These are phyloP conservation scores for Muscicapa striata DNA, from an alignment of 2,797 vertebrate species.

Conservation along the genomic window DNA sequence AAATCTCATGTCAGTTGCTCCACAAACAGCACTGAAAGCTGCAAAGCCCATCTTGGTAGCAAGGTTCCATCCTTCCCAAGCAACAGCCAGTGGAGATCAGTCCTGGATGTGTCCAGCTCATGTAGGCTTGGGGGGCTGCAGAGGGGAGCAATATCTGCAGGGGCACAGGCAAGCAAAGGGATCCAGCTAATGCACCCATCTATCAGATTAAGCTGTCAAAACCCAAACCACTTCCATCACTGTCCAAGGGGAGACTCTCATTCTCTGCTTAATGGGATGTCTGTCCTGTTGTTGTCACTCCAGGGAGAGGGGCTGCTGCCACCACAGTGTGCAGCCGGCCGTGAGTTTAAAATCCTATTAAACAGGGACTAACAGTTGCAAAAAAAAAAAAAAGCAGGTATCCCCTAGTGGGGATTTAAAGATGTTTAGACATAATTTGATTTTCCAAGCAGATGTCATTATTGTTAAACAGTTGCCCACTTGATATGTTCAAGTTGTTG, in stretches of 20 bases:
- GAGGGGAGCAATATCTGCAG: not conserved
- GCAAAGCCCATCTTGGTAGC: not conserved
- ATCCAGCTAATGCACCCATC: slow-evolving; percentile 44
- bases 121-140: not conserved
- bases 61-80: not conserved
- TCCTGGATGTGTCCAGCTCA: not conserved
- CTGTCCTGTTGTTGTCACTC: slow-evolving; percentile 56
- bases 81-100: not conserved
- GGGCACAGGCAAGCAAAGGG: not conserved
- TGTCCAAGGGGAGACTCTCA: slow-evolving; percentile 37
- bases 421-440: slow-evolving; percentile 82
- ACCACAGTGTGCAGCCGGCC: slow-evolving; percentile 62
- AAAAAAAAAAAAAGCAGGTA: slow-evolving; percentile 72
- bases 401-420: slow-evolving; percentile 79
- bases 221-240: slow-evolving; percentile 66
- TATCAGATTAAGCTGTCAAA: slow-evolving; percentile 70
- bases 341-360: slow-evolving; percentile 78
- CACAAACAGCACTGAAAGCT: not conserved
- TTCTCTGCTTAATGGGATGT: slow-evolving; percentile 60
- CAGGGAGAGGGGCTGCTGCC: slow-evolving; percentile 57
- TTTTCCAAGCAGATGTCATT: slow-evolving; percentile 91
- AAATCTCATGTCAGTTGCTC: not conserved
- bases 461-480: slow-evolving; percentile 83
- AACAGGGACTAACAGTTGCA: slow-evolving; percentile 69
- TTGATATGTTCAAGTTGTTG: slow-evolving; percentile 89